Evolutionary conservation across 2,797 vertebrate species (phyloP).

Genomic region (Pseudotriccus pelzelni): DNA sequence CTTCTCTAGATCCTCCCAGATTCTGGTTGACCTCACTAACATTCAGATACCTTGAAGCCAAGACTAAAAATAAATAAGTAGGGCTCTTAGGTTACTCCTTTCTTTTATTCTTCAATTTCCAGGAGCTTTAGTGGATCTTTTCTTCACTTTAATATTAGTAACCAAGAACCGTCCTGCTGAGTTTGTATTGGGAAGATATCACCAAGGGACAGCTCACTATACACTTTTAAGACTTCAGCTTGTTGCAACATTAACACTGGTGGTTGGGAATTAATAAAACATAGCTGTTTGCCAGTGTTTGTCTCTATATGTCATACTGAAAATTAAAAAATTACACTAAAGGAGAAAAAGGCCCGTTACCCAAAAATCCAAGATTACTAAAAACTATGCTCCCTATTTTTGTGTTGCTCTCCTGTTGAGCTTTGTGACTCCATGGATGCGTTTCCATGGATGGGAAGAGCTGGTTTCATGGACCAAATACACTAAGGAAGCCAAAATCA

Average conservation of each 20-base stretch:
- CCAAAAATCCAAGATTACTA: not conserved
- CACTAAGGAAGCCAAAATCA: not conserved
- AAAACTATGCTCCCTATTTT: not conserved
- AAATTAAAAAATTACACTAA: not conserved
- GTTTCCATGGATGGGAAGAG: not conserved
- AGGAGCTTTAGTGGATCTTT: not conserved
- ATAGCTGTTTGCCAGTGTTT: not conserved
- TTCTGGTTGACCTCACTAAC: not conserved
- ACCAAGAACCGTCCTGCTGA: not conserved
- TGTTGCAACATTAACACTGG: not conserved
- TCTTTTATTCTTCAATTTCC: not conserved
- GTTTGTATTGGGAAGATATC: not conserved
- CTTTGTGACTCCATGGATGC: not conserved
- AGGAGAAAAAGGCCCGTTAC: not conserved
- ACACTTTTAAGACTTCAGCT: not conserved
- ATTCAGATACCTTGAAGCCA: not conserved
- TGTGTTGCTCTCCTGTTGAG: not conserved
- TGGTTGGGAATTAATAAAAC: not conserved
- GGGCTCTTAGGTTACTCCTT: not conserved
- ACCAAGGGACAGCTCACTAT: not conserved
- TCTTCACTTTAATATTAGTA: not conserved
- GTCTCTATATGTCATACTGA: not conserved
- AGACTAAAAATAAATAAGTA: not conserved
- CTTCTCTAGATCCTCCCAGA: not conserved
- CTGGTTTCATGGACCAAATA: not conserved